Evolutionary conservation across 2,888 invertebrate species (phyloP), one percentile per base, ranked within the genome.

Genomic region (Sarcophaga rosellei): DNA sequence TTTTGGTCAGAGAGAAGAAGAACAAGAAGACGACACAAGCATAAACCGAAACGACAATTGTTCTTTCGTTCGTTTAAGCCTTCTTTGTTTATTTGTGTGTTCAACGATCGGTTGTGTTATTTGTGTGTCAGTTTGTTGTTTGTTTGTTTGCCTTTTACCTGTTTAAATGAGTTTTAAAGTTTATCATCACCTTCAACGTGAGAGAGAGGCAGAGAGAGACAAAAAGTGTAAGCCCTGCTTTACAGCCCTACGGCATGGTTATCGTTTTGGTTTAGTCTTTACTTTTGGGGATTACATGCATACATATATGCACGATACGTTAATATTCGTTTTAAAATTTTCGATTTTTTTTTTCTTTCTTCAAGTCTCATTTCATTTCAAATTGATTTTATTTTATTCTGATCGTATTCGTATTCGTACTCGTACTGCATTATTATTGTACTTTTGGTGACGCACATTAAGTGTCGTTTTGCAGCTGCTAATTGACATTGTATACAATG

Each of bases 381-480:
- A 35, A 72, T 72, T 81, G 15, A 61, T 45, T 76, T 81, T 59
- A 75, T 53, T 83, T 72, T 80, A 70, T 84, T 84, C 70, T 70
- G 47, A 15, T 15, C 12, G 53, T 53, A 35, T 35, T 35, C 35
- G 35, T 35, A 35, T 1, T 35, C 35, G 35, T 53, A 15, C 12
- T 17, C 17, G 12, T 53, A 15, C 2, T 53, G 61, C 78, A 69
- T 80, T 65, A 78, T 81, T 76, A 77, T 77, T 81, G 85, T 77
- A 74, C 77, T 74, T 78, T 84, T 83, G 87, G 78, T 87, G 85
- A 87, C 87, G 85, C 91, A 92, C 91, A 91, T 92, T 91, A 91
- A 92, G 92, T 93, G 93, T 92, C 93, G 91, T 92, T 92, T 92
- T 90, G 90, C 90, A 90, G 91, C 92, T 91, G 93, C 93, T 93